These are phyloP conservation scores for Sciurus vulgaris DNA, from an alignment of 2,797 vertebrate species.

Conservation along the genomic window DNA sequence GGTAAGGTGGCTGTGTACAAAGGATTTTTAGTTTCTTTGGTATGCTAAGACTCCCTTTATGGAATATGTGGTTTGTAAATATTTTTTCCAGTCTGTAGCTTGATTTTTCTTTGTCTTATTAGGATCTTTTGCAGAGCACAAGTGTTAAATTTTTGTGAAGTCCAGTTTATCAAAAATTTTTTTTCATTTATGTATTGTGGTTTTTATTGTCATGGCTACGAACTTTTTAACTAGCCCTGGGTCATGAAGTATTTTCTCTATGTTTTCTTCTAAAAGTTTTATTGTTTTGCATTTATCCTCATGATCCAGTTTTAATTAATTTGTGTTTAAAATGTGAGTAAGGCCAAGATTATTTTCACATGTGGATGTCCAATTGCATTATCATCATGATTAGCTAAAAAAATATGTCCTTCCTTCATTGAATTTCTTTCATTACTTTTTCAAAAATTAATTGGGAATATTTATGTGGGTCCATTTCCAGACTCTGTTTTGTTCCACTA, in stretches of 20 bases:
- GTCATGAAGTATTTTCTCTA: neutral
- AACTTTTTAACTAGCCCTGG: neutral
- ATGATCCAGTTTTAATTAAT: neutral
- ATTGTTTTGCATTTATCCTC: neutral
- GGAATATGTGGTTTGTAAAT: neutral
- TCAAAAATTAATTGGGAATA: neutral
- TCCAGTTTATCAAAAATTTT: neutral
- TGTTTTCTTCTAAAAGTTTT: neutral
- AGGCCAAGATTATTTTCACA: neutral
- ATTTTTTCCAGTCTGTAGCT: neutral
- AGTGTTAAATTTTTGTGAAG: conserved; percentile 13
- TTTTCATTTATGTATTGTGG: neutral
- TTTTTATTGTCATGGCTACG: neutral
- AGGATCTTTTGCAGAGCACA: neutral
- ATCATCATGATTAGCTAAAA: neutral
- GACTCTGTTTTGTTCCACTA: neutral
- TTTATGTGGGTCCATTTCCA: neutral
- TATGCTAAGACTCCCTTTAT: neutral
- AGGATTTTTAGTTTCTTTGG: neutral
- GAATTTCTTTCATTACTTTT: neutral
- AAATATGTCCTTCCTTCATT: neutral
- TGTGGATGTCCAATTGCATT: no score
- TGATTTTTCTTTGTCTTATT: neutral
- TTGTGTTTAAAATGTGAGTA: neutral
- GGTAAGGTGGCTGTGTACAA: neutral